Conservation (phyloP, 2,888 invertebrate species). For the Perizoma affinitatum region DNA sequence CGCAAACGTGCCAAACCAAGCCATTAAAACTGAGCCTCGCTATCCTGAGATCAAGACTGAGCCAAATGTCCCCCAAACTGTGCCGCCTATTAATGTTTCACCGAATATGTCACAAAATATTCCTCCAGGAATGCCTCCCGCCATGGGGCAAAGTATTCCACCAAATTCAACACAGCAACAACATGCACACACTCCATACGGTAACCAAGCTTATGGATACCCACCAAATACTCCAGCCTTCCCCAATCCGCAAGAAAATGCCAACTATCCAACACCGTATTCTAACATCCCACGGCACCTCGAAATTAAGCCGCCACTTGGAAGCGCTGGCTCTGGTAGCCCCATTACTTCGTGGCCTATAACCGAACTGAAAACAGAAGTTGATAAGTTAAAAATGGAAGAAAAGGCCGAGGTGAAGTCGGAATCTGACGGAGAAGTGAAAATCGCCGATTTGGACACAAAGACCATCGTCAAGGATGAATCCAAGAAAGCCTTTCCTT, state of each 20-base stretch:
- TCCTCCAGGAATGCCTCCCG: slow-evolving; percentile 38
- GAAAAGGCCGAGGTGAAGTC: slow-evolving; percentile 77
- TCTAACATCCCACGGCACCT: slow-evolving; percentile 62
- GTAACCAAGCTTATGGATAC: slow-evolving; percentile 59
- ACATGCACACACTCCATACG: slow-evolving; percentile 49
- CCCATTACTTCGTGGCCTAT: slow-evolving; percentile 75
- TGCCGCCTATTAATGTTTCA: slow-evolving; percentile 31
- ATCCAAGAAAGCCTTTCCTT: slow-evolving; percentile 49
- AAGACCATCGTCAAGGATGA: slow-evolving; percentile 77
- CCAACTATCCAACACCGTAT: slow-evolving; percentile 59
- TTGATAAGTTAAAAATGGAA: slow-evolving; percentile 73
- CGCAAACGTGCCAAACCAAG: slow-evolving; percentile 38
- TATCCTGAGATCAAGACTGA: slow-evolving; percentile 37
- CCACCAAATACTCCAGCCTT: slow-evolving; percentile 54
- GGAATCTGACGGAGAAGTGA: slow-evolving; percentile 81
- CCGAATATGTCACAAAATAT: slow-evolving; percentile 38
- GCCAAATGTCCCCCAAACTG: slow-evolving; percentile 35
- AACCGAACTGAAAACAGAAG: slow-evolving; percentile 73
- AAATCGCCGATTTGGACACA: slow-evolving; percentile 80
- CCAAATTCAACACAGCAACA: slow-evolving; percentile 44
- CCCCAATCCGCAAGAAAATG: slow-evolving; percentile 54
- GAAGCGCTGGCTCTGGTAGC: slow-evolving; percentile 68
- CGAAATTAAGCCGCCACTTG: slow-evolving; percentile 72
- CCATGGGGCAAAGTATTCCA: slow-evolving; percentile 48
- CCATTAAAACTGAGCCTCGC: slow-evolving; percentile 38